Conservation (phyloP, 2,888 invertebrate genomes). For the Caenorhabditis wallacei region DNA sequence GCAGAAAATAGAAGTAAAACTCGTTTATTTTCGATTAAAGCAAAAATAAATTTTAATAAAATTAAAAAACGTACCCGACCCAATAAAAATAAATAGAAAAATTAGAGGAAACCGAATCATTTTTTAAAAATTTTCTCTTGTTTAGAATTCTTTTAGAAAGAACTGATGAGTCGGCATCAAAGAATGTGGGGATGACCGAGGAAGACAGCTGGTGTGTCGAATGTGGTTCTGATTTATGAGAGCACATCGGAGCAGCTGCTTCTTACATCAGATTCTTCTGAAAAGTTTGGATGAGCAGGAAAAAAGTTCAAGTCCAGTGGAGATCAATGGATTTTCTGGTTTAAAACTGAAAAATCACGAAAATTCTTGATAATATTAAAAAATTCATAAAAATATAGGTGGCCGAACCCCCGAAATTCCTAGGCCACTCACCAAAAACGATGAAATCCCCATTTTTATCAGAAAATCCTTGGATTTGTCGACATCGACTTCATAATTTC, state of each 20-base stretch:
- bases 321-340: too few relatives aligned
- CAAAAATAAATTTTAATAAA: neutral
- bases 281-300: conserved; percentile 17
- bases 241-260: conserved; percentile 26
- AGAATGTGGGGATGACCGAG: conserved; percentile 49
- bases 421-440: conserved; percentile 26
- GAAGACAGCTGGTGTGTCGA: conserved; percentile 40
- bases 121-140: conserved; percentile 15
- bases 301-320: conserved; percentile 21
- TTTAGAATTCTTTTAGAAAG: too few relatives aligned
- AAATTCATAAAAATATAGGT: neutral
- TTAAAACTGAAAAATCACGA: too few relatives aligned
- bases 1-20: conserved; percentile 17
- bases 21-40: conserved; percentile 6
- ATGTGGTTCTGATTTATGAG: conserved; percentile 50
- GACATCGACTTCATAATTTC: conserved; percentile 13
- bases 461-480: conserved; percentile 3
- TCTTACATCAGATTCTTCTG: conserved; percentile 32
- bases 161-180: conserved; percentile 39
- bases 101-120: neutral
- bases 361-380: too few relatives aligned
- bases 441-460: neutral
- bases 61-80: conserved; percentile 27
- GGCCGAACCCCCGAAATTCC: neutral
- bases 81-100: conserved; percentile 21